A percentile compares a stretch with the other conserved stretches of the same genome.
Conservation (phyloP, 2,113 vertebrate genomes). For the Pteropus alecto region DNA sequence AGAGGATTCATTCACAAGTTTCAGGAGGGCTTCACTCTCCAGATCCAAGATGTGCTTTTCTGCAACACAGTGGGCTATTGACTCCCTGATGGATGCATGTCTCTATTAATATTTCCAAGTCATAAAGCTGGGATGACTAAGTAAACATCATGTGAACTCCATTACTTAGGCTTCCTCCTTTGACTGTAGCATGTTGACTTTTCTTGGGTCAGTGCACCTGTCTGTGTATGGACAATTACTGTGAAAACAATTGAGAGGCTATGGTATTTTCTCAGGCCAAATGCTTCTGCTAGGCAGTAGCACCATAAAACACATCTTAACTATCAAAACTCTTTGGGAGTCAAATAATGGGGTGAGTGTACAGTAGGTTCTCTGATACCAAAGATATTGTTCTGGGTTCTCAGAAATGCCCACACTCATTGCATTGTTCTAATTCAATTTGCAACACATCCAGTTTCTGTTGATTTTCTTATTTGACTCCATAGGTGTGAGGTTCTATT, state of each 20-base stretch:
- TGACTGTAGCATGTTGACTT: not conserved
- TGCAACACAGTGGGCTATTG: not conserved
- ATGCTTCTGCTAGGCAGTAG: not conserved
- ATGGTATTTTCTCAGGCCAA: not conserved
- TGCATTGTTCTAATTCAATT: not conserved
- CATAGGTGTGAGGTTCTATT: not conserved
- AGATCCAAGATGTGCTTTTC: not conserved
- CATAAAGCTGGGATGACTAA: not conserved
- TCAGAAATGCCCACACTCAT: not conserved
- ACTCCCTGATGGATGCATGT: fast-evolving
- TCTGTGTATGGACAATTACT: not conserved
- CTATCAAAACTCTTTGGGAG: not conserved
- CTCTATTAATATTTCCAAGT: not conserved
- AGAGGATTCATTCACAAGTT: not conserved
- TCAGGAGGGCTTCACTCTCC: not conserved
- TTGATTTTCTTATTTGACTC: not conserved
- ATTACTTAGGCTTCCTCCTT: fast-evolving
- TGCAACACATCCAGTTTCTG: not conserved
- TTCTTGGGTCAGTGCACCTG: not conserved
- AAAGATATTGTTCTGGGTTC: not conserved
- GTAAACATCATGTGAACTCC: not conserved
- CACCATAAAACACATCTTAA: not conserved
- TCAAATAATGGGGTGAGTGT: not conserved
- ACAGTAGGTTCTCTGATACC: not conserved
- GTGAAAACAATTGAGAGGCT: not conserved